These are phyloP conservation scores for Scaptomyza montana DNA, from an alignment of 1,140 invertebrate genomes.

Conservation along the genomic window DNA sequence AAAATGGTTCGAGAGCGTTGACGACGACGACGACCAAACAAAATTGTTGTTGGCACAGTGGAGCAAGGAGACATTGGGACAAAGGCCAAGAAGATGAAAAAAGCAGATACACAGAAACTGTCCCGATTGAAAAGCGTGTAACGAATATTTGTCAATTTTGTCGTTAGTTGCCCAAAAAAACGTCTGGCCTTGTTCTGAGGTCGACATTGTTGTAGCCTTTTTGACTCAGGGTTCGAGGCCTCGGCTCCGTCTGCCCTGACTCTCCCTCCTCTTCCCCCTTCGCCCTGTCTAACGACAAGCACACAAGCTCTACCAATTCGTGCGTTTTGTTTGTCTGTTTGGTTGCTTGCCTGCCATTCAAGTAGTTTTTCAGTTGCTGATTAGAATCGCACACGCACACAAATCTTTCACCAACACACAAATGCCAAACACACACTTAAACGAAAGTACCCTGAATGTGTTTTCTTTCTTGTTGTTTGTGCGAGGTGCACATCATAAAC, in stretches of 20 bases:
- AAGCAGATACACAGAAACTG: not conserved
- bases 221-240: constrained; percentile 12
- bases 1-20: constrained; percentile 51
- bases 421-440: constrained; percentile 25
- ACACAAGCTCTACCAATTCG: constrained; percentile 51
- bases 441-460: constrained; percentile 11
- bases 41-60: constrained; percentile 13
- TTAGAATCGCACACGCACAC: constrained; percentile 64
- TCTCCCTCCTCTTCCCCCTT: not conserved
- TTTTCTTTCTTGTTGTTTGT: not conserved
- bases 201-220: constrained; percentile 10
- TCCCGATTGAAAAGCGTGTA: constrained; percentile 10
- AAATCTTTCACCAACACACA: constrained; percentile 18
- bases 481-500: constrained; percentile 56
- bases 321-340: constrained; percentile 57
- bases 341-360: constrained; percentile 44
- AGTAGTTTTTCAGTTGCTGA: constrained; percentile 59
- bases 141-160: constrained; percentile 60
- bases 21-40: constrained; percentile 43
- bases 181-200: constrained; percentile 4
- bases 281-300: not conserved
- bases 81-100: not conserved
- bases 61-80: not conserved
- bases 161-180: constrained; percentile 5
- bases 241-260: not conserved